phyloP scores from a whole-genome alignment of 2,888 invertebrate genomes.

The Eueremaeus valkanovi region DNA sequence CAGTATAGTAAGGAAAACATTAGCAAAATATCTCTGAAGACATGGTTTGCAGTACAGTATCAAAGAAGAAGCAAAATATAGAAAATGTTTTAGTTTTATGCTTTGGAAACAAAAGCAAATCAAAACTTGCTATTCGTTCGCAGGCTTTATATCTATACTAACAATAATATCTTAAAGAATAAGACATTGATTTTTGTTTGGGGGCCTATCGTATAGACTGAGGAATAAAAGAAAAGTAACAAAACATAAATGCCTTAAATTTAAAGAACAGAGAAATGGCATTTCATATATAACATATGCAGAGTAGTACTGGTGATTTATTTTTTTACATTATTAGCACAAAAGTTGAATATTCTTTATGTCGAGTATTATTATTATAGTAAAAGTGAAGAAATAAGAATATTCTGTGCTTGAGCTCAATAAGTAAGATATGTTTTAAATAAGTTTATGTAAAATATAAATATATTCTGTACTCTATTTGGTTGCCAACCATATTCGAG shows the following conservation, averaged over 20 bases:
- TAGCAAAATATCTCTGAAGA: too few relatives aligned
- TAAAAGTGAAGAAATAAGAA: too few relatives aligned
- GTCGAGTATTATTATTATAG: too few relatives aligned
- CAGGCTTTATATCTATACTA: too few relatives aligned
- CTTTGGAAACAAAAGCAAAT: too few relatives aligned
- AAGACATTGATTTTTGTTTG: slow-evolving; percentile 1
- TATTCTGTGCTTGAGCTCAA: too few relatives aligned
- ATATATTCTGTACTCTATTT: not conserved
- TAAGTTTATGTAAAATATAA: not conserved
- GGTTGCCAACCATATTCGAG: not conserved
- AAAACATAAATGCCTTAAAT: not conserved
- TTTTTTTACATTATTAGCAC: not conserved
- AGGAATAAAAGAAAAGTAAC: not conserved
- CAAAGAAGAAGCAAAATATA: not conserved
- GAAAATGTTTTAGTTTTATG: slow-evolving; percentile 1
- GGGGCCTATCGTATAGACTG: not conserved
- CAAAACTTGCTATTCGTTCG: too few relatives aligned
- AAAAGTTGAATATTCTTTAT: too few relatives aligned
- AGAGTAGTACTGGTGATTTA: not conserved
- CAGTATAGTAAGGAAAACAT: slow-evolving; percentile 3
- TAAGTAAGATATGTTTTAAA: too few relatives aligned
- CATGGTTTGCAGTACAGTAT: too few relatives aligned
- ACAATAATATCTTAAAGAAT: not conserved
- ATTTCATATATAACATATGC: not conserved
- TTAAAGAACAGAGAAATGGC: slow-evolving; percentile 2